A percentile compares a stretch with the other conserved stretches of the same genome.
phyloP scores from a whole-genome alignment of 2,888 invertebrate genomes.

The Halictus quadricinctus region DNA sequence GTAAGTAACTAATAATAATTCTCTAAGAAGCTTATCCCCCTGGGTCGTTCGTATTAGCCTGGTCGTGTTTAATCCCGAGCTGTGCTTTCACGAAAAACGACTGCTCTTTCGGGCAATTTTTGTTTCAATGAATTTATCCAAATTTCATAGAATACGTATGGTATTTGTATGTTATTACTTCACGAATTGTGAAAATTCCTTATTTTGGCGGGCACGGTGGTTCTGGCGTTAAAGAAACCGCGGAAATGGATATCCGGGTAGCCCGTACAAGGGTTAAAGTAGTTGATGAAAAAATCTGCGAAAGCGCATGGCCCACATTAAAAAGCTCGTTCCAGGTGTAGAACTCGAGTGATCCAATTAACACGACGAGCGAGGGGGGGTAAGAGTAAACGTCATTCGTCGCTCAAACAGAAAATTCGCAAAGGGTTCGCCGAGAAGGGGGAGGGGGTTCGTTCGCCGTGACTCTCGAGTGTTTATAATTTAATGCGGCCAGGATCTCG shows the following conservation, averaged over 20 bases:
- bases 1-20: neutral
- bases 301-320: neutral
- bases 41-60: neutral
- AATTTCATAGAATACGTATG: too few relatives aligned
- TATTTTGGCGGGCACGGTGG: neutral
- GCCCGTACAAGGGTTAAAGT: neutral
- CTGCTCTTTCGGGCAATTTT: too few relatives aligned
- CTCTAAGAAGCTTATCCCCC: neutral
- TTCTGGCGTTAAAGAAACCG: too few relatives aligned
- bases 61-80: neutral
- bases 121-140: too few relatives aligned
- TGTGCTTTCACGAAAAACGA: too few relatives aligned
- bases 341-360: neutral
- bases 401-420: constrained; percentile 13
- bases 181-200: neutral
- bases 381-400: neutral
- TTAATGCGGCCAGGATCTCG: constrained; percentile 23
- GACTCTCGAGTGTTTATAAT: constrained; percentile 29
- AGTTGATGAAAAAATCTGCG: neutral
- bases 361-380: neutral
- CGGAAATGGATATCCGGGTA: neutral
- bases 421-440: neutral
- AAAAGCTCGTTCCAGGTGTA: neutral
- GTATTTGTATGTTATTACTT: neutral
- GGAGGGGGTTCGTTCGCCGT: constrained; percentile 14